phyloP scores from a whole-genome alignment of 2,888 invertebrate species.

The Orchesella flavescens region DNA sequence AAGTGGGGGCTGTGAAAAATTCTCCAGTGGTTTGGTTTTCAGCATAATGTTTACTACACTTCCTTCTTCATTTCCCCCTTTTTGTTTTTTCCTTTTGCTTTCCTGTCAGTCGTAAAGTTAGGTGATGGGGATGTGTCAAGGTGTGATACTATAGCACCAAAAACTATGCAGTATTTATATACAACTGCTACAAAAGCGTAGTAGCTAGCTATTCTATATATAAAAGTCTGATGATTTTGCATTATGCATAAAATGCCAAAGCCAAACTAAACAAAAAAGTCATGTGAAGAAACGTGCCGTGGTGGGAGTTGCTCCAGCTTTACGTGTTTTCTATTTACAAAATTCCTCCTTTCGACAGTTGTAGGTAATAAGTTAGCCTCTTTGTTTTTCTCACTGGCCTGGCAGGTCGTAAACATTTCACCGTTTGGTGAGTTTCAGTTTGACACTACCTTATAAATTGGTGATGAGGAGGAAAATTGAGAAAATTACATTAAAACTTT shows the following conservation, averaged over 20 bases:
- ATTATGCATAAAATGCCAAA: constrained; percentile 57
- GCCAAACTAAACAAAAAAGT: constrained; percentile 46
- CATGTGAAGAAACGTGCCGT: constrained; percentile 38
- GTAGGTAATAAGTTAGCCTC: constrained; percentile 51
- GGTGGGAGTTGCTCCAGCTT: constrained; percentile 31
- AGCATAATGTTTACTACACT: constrained; percentile 46
- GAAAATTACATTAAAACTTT: constrained; percentile 56
- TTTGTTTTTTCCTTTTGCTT: neutral
- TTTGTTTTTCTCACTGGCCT: constrained; percentile 3
- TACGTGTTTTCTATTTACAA: constrained; percentile 9
- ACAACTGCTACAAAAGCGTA: no score
- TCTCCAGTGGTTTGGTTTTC: constrained; percentile 51
- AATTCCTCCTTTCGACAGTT: constrained; percentile 47
- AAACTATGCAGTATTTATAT: no score
- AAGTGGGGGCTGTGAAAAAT: constrained; percentile 53
- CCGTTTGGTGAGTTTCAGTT: neutral
- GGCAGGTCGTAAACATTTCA: neutral
- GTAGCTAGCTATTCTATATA: no score
- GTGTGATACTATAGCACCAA: constrained; percentile 50
- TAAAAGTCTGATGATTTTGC: constrained; percentile 22
- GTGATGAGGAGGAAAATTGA: constrained; percentile 46
- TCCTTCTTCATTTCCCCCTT: constrained; percentile 40
- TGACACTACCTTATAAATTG: constrained; percentile 41
- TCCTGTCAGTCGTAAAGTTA: constrained; percentile 58
- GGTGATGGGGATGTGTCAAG: constrained; percentile 56